Evolutionary conservation across 2,113 vertebrate genomes (phyloP), one percentile per base, ranked within the genome.

Genomic region (Tauraco erythrolophus): DNA sequence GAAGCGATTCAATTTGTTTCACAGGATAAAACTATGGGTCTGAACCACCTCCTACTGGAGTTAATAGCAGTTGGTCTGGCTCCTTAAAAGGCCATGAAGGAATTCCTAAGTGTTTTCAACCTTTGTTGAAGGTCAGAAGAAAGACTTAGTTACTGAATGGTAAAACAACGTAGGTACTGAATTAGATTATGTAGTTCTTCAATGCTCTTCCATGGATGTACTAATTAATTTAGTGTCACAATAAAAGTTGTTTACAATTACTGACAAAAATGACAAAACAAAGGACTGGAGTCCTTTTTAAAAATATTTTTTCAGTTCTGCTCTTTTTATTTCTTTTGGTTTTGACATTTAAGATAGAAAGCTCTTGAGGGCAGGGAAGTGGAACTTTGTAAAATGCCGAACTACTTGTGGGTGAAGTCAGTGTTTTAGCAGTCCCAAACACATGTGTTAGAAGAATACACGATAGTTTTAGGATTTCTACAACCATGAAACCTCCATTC

Each of bases 371-470:
- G 75, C 62, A 85, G 28, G 61, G 58, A 92, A 92, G 70, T 68
- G 27, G 53, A 87, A 89, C 87, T 95, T 66, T 23, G 51, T 75
- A 75, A 96, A 96, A 91, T 58, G 28, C 64, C 54, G 80, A 92
- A 62, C 71, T 58, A 27, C 48, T 95, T 92, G 89, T 66, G 89
- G 64, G 79, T 84, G 84, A 91, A 92, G 69, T 84, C 68, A 86
- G 72, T 27, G 50, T 86, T 96, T 80, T 61, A 95, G 53, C 39
- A 33, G 50, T 86, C 79, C 46, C 1, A 5, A 81, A 57, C 76
- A 93, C 61, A 74, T 68, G 60, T 88, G 78, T 62, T 84, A 78
- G 77, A 93, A 81, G 87, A 95, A 88, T 64, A 84, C 68, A 89
- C 0, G 25, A 88, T 89, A 45, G 66, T n/a, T 93, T 89, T 19